Evolutionary conservation across 2,888 invertebrate species (phyloP), one percentile per base, ranked within the genome.

Genomic region (Cyclophora punctaria): DNA sequence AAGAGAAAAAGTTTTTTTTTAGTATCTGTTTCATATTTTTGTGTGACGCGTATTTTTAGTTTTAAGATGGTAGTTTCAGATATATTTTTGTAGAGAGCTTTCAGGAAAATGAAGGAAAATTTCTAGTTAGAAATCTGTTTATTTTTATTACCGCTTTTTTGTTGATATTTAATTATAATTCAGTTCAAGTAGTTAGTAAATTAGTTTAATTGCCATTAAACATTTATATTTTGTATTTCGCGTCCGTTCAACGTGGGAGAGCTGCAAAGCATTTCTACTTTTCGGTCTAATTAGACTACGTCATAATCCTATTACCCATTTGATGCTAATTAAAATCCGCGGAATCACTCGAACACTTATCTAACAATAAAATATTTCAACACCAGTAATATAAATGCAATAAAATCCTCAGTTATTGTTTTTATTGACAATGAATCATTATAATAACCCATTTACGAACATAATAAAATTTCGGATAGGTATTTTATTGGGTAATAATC

Each of bases 391-490:
- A 70, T 63, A 71, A 72, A 70, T 58, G 67, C 63, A 66, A 75
- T 79, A 69, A 79, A 80, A 73, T 49, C 56, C 47, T 51, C 45
- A 55, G 60, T 74, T 72, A 76, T 71, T 68, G 66, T 66, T 69
- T 73, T 75, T 72, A 77, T 67, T 57, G 60, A 48, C 67, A 66
- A 64, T 64, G 46, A 69, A 69, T 68, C 67, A 63, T 63, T 63
- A 56, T 59, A 59, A 63, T 57, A 59, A 60, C 56, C 53, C 51
- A 59, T 61, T 64, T 56, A 53, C 48, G 51, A 55, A 53, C 49
- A 50, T 54, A 58, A 64, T 52, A 58, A 58, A 57, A 61, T 55
- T 58, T 60, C 47, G 58, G 35, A 55, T 57, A 55, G 56, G 52
- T 55, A 54, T 59, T 61, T 59, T 57, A 61, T 55, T 55, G 49